Percentiles rank a stretch among this genome's conserved stretches.
phyloP scores from a whole-genome alignment of 2,888 invertebrate genomes.

The Aspidiotus destructor region DNA sequence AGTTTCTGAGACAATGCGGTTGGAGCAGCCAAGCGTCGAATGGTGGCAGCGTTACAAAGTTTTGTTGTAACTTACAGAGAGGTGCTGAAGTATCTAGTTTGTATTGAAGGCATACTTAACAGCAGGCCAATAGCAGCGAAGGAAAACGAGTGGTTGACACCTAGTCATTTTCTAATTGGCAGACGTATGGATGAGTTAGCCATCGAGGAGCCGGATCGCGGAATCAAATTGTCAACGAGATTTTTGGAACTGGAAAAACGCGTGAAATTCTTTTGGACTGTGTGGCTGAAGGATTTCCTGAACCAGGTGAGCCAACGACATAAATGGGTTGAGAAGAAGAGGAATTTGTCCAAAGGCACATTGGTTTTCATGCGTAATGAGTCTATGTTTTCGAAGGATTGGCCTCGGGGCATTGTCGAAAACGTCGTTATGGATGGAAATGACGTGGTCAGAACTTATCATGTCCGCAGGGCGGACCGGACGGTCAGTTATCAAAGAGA shows the following conservation, averaged over 20 bases:
- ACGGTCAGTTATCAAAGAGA: not conserved
- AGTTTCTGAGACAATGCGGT: not conserved
- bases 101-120: not conserved
- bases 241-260: not conserved
- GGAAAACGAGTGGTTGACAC: not conserved
- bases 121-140: not conserved
- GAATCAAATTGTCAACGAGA: not conserved
- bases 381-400: not conserved
- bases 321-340: not conserved
- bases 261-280: not conserved
- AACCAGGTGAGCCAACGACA: not conserved
- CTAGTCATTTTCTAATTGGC: not conserved
- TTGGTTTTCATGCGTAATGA: not conserved
- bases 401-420: not conserved
- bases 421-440: not conserved
- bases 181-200: not conserved
- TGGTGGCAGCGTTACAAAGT: not conserved
- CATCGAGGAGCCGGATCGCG: not conserved
- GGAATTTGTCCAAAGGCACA: not conserved
- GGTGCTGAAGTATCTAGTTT: not conserved
- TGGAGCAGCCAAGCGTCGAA: not conserved
- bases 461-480: not conserved
- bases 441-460: not conserved
- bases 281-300: not conserved
- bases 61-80: not conserved